Evolutionary conservation across 2,888 invertebrate genomes (phyloP), one percentile per base, ranked within the genome.

Genomic region (Ochropleura leucogaster): DNA sequence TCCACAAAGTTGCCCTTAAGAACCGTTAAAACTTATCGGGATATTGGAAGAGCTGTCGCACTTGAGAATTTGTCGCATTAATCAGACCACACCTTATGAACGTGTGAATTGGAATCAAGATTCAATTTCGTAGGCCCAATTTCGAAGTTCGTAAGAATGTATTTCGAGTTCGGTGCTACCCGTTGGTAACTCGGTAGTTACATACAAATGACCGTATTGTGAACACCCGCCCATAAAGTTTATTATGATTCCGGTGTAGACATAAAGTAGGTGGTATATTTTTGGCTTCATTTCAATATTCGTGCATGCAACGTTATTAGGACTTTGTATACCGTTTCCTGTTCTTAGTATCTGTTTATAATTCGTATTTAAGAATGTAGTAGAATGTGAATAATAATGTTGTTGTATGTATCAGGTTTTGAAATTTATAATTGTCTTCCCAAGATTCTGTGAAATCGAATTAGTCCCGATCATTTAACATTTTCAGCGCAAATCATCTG

Each of bases 31-130:
- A 92, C 87, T 91, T 90, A 85, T 73, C 74, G 80, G 82, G 76
- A 86, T 88, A 90, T 90, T 88, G 86, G 84, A 85, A 84, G 85
- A 85, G 68, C 80, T 80, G 78, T 86, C 83, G 84, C 82, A 88
- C 88, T 90, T 87, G 87, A 71, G 80, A 93, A 92, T 90, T 92
- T 92, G 90, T 89, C 89, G 89, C 89, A 91, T 92, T 92, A 92
- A 93, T 93, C 93, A 92, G 85, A 86, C 80, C 75, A 88, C 87
- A 89, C 90, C 86, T 87, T 91, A 88, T 87, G 86, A 82, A 88
- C 84, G 86, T 80, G 70, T 89, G 90, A 91, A 91, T 91, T 82
- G 89, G 85, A 88, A 89, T 91, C 87, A 82, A 77, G 83, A 89
- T 90, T 89, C 87, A 89, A 90, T 90, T 89, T 84, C 85, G 83